Conservation (phyloP, 35 echinoderm and acorn worm genomes). For the Ophiothrix spiculata region DNA sequence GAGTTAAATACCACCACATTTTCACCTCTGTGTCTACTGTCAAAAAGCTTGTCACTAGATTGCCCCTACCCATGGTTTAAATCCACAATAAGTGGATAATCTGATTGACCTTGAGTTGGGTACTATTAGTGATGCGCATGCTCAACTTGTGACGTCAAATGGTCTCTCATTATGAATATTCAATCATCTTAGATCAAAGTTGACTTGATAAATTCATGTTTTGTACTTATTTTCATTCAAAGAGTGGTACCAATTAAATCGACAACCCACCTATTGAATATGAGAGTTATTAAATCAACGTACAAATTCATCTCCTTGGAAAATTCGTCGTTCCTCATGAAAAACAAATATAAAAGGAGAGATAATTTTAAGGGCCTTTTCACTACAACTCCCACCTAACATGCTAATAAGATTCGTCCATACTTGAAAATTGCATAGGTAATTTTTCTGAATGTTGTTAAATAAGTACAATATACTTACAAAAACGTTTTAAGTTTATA, state of each 20-base stretch:
- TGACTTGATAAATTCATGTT: background rate
- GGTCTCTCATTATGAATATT: background rate
- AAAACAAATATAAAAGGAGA: background rate
- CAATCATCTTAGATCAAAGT: conserved; percentile 5
- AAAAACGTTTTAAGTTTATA: no score
- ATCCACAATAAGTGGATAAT: background rate
- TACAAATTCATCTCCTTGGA: no score
- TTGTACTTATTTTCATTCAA: background rate
- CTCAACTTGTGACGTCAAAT: background rate
- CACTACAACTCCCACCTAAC: conserved; percentile 3
- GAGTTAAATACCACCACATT: no score
- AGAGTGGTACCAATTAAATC: background rate
- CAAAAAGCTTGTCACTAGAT: no score
- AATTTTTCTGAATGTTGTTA: no score
- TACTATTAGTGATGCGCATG: background rate
- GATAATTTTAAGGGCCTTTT: conserved; percentile 1
- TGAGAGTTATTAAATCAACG: no score
- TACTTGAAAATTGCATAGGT: conserved; percentile 2
- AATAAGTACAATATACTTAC: no score
- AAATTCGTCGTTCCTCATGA: background rate
- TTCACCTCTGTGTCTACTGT: no score
- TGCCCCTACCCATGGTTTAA: background rate
- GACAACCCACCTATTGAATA: background rate
- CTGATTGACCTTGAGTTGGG: background rate
- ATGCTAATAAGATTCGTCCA: conserved; percentile 15